Conservation (phyloP, 2,888 invertebrate species). For the Hecatera dysodea region DNA sequence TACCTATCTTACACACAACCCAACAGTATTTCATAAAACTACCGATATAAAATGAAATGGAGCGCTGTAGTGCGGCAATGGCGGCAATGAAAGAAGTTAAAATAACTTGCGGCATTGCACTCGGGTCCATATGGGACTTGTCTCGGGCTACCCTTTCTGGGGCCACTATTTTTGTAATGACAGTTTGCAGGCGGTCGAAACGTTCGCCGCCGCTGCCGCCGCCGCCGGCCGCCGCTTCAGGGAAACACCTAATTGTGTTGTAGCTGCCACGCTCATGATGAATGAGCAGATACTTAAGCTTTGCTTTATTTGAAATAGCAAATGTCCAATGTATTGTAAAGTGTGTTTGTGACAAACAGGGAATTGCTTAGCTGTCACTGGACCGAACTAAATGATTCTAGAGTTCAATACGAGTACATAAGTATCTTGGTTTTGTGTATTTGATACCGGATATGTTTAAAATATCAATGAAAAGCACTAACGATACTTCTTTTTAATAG, state of each 20-base stretch:
- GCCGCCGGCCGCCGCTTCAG: conserved; percentile 71
- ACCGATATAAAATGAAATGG: conserved; percentile 47
- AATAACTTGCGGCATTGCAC: conserved; percentile 75
- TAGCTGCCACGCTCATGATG: conserved; percentile 73
- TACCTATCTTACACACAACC: conserved; percentile 15
- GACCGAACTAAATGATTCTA: not conserved
- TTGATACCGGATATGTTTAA: not conserved
- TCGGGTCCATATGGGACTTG: conserved; percentile 86
- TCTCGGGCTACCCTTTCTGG: conserved; percentile 89
- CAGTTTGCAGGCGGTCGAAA: conserved; percentile 86
- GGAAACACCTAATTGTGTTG: conserved; percentile 87
- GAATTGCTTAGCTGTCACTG: not conserved
- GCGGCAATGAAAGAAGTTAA: conserved; percentile 81
- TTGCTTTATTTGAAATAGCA: conserved; percentile 60
- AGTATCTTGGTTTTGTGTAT: not conserved
- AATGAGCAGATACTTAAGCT: conserved; percentile 73
- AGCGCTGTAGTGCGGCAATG: conserved; percentile 69
- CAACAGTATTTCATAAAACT: conserved; percentile 35
- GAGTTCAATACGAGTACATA: not conserved
- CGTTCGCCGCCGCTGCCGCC: conserved; percentile 54
- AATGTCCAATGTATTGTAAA: conserved; percentile 34
- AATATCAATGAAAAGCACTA: not conserved
- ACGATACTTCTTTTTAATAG: not conserved
- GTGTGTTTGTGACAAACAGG: not conserved
- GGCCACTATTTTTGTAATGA: conserved; percentile 90